Evolutionary conservation across 1,140 invertebrate genomes (phyloP).

Genomic region (Lepidurus arcticus): DNA sequence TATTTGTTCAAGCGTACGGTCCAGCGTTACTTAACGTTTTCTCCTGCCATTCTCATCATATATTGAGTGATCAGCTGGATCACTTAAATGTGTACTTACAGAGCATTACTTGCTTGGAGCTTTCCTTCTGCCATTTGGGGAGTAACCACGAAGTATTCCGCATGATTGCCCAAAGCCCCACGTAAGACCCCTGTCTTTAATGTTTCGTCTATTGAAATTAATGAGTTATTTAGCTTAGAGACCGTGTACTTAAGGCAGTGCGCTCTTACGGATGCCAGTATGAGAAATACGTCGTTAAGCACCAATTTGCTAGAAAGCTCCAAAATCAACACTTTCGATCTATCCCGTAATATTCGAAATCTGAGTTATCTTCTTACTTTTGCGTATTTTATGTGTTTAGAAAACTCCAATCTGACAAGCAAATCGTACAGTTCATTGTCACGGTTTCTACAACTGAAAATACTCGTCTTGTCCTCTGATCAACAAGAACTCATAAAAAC

Average conservation of each 20-base stretch:
- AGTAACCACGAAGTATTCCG: neutral
- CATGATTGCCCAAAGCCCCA: neutral
- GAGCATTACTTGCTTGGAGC: neutral
- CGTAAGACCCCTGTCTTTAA: neutral
- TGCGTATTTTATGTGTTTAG: neutral
- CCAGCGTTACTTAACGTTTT: neutral
- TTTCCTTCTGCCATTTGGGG: neutral
- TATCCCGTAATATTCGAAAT: neutral
- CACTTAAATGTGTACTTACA: neutral
- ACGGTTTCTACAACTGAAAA: neutral
- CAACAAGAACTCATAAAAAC: neutral
- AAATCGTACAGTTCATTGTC: neutral
- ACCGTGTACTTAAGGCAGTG: neutral
- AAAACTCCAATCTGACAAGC: neutral
- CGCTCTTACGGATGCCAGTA: neutral
- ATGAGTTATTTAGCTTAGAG: neutral
- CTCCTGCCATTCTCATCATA: neutral
- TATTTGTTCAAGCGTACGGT: neutral
- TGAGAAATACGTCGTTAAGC: constrained; percentile 3
- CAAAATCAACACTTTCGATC: neutral
- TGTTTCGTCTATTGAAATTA: neutral
- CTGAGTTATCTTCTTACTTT: neutral
- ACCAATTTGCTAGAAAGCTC: neutral
- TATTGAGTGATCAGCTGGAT: neutral
- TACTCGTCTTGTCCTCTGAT: neutral